Percentiles rank a stretch among this genome's conserved stretches.
Conservation (phyloP, 2,888 invertebrate genomes). For the Mechanitis messenoides region DNA sequence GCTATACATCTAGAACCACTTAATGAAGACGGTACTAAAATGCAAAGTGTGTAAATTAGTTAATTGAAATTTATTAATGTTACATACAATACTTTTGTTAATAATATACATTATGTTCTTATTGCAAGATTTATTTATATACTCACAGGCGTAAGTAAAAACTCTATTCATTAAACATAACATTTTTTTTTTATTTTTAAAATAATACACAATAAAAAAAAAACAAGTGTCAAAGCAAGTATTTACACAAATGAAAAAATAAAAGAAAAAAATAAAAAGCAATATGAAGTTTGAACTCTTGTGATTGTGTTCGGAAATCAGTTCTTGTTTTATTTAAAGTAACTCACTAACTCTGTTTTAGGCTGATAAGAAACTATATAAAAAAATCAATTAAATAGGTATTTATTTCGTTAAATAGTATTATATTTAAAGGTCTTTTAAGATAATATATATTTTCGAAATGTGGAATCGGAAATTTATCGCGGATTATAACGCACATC, state of each 20-base stretch:
- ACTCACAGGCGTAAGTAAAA: slow-evolving; percentile 47
- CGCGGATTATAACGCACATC: no score
- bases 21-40: slow-evolving; percentile 36
- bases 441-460: no score
- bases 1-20: slow-evolving; percentile 77
- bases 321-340: neutral
- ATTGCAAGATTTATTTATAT: neutral
- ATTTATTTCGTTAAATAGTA: no score
- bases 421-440: no score
- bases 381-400: no score
- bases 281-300: slow-evolving; percentile 18
- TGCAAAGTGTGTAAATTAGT: neutral
- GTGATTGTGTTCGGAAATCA: slow-evolving; percentile 6
- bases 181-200: slow-evolving; percentile 38
- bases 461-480: slow-evolving; percentile 2
- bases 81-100: neutral
- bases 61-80: neutral
- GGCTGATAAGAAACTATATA: no score
- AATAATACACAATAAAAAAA: slow-evolving; percentile 29
- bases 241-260: neutral
- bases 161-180: slow-evolving; percentile 46
- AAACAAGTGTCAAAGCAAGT: slow-evolving; percentile 26
- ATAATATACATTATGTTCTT: neutral
- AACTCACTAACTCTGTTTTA: no score
- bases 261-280: slow-evolving; percentile 1